Percentiles rank a stretch among this genome's conserved stretches.
Evolutionary conservation across 2,113 vertebrate species (phyloP).

Genomic region (Pleuronectes platessa): DNA sequence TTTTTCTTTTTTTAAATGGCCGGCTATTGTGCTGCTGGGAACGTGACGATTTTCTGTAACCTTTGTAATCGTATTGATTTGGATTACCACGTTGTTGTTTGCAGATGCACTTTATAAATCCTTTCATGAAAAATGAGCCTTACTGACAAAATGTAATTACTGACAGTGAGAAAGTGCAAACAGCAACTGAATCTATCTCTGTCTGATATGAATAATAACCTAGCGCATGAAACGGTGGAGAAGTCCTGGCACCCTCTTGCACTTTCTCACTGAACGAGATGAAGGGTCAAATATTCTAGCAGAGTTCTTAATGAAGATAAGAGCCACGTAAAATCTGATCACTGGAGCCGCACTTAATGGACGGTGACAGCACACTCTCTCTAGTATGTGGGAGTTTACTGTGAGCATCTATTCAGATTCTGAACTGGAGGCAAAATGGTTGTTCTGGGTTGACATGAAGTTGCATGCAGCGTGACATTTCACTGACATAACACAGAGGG

Average conservation of each 20-base stretch:
- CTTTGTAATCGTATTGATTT: constrained; percentile 6
- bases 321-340: constrained; percentile 52
- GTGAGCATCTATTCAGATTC: constrained; percentile 48
- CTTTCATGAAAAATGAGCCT: constrained; percentile 37
- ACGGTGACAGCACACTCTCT: constrained; percentile 40
- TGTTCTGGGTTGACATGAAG: constrained; percentile 53
- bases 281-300: constrained; percentile 44
- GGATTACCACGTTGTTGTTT: constrained; percentile 32
- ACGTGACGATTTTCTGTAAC: not conserved
- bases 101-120: constrained; percentile 21
- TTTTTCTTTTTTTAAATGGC: not conserved
- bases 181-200: constrained; percentile 24
- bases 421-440: constrained; percentile 61
- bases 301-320: constrained; percentile 56
- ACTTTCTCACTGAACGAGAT: constrained; percentile 24
- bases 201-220: constrained; percentile 46
- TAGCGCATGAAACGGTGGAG: not conserved
- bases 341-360: constrained; percentile 47
- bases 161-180: constrained; percentile 14
- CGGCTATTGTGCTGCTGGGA: not conserved
- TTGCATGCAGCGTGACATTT: constrained; percentile 70
- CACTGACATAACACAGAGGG: constrained; percentile 62
- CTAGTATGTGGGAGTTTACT: constrained; percentile 48
- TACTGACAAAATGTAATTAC: constrained; percentile 47
- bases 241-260: constrained; percentile 3